Base-by-base conservation (phyloP, 2,113 vertebrate genomes). In the Oxyura jamaicensis region DNA sequence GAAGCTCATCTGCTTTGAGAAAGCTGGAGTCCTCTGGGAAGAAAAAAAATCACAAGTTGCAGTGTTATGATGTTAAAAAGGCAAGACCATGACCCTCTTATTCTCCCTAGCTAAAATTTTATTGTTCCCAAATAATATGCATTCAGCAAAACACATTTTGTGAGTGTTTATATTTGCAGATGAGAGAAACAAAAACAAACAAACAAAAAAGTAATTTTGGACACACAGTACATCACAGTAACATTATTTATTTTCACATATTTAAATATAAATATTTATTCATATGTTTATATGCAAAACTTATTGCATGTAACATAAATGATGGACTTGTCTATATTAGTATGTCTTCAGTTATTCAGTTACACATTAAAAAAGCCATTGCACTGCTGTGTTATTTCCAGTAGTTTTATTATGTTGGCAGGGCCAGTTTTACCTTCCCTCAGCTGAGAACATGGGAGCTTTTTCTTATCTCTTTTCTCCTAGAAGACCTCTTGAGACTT, bases 1-100 rank as follows among this genome's bases (percentile, higher is more conserved):
- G 88, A 53, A 94, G 48, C 35, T 95, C 31, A 74, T 94, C 77
- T 79, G 53, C 86, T 92, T 28, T 82, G 36, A 87, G 77, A n/a
- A 94, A 89, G 21, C 74, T 68, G 53, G 62, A 80, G 41, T 62
- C 3, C 0, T 62, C 48, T 29, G 81, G 50, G 81, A 65, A 31
- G 82, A 73, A 95, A 90, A 90, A 63, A 31, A 85, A 76, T 89
- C 69, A 62, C 72, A 88, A 56, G n/a, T 71, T 84, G 59, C 76
- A 86, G 42, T 62, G 60, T 58, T 46, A 77, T 5, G 21, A 48
- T 60, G 53, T 87, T 82, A 86, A 89, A 93, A 94, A 74, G 33
- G 5, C 75, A 77, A 44, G 74, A 58, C 21, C 20, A 17, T 19
- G 16, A 50, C 18, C 48, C 23, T 75, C 42, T 82, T 84, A 55